phyloP scores from a whole-genome alignment of 2,797 vertebrate genomes.

The Catharus ustulatus region DNA sequence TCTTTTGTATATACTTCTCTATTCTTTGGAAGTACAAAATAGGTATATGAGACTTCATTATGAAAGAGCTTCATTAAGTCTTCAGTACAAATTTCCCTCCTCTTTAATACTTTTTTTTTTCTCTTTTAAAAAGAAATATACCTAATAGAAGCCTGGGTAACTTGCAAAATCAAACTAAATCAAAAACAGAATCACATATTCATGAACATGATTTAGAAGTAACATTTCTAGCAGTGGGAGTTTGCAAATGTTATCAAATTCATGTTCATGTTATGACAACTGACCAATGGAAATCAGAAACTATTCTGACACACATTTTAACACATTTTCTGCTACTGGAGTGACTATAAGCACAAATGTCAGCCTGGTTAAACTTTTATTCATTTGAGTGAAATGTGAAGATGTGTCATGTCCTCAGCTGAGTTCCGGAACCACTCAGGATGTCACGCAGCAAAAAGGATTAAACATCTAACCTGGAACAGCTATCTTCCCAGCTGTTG shows the following conservation, averaged over 20 bases:
- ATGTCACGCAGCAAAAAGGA: conserved; percentile 25
- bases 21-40: background rate
- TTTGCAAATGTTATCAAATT: conserved; percentile 47
- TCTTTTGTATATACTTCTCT: background rate
- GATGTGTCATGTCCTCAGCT: background rate
- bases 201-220: background rate
- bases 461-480: conserved; percentile 82
- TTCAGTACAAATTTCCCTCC: background rate
- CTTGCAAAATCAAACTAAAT: conserved; percentile 48
- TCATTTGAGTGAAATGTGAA: conserved; percentile 21
- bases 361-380: background rate
- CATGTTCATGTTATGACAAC: conserved; percentile 11
- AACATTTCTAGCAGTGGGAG: conserved; percentile 39
- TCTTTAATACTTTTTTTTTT: background rate
- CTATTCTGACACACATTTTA: background rate
- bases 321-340: conserved; percentile 24
- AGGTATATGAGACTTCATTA: background rate
- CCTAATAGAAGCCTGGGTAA: background rate
- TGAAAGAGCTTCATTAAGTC: background rate
- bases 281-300: conserved; percentile 22
- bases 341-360: background rate
- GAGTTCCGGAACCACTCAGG: conserved; percentile 7
- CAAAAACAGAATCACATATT: conserved; percentile 49
- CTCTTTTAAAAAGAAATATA: background rate
- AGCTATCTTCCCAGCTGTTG: conserved; percentile 81